Evolutionary conservation across 2,888 invertebrate genomes (phyloP), one percentile per base, ranked within the genome.

Genomic region (Allolobophora icterica): DNA sequence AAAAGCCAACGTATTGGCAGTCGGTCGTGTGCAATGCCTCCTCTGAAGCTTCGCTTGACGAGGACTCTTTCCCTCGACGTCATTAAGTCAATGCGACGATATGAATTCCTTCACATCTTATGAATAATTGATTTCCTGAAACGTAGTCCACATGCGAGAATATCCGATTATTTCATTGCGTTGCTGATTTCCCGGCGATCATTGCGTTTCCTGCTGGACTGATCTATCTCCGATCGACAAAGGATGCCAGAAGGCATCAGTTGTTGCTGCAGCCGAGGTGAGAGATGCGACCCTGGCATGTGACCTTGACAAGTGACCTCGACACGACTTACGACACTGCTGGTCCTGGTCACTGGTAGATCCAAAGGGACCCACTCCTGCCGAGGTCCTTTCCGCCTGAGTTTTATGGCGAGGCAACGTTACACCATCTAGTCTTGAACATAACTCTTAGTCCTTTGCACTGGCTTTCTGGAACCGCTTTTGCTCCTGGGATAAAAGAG

Each of bases 11-110:
- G 30, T n/a, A 71, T 71, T 71, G 17, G 71, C 71, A 71, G 21
- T 52, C 21, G 52, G 19, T 71, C 71, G n/a, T 21, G 4, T 71
- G 71, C 71, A n/a, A 8, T 71, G 71, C 71, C 30, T 11, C 11
- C 30, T 71, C n/a, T 71, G n/a, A 30, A 71, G 30, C 30, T 17
- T 3, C 30, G 6, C 0, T n/a, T 4, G 24, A 0, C 5, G 21
- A 21, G 0, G 45, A 45, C 45, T 45, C 45, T 45, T 52, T 13
- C 71, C n/a, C 8, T n/a, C n/a, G 17, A 71, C 30, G 30, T n/a
- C 71, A 71, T 71, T n/a, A 71, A 71, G 71, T n/a, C 71, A 71
- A 71, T 71, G 71, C 71, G 71, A 71, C 71, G 71, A 71, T 11
- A n/a, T 71, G 30, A 52, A 52, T 71, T 71, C 17, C n/a, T n/a